Conservation (phyloP, 2,888 invertebrate genomes). For the Panzeria rudis region DNA sequence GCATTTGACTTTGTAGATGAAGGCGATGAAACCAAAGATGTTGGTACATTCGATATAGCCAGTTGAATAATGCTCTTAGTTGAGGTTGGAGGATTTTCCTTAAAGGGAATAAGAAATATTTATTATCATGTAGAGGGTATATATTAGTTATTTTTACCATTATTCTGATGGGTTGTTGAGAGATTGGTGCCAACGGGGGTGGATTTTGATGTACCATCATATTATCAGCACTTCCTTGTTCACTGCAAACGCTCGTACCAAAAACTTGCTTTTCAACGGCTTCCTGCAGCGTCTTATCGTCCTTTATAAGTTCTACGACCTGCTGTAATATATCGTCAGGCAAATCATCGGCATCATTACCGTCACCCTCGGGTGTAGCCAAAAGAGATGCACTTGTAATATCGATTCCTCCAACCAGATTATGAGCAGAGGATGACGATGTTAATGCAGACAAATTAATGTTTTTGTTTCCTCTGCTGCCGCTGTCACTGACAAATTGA, state of each 20-base stretch:
- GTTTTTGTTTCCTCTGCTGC: neutral
- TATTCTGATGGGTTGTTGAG: conserved; percentile 56
- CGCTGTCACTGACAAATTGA: neutral
- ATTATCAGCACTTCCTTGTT: conserved; percentile 57
- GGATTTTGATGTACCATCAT: conserved; percentile 57
- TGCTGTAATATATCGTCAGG: conserved; percentile 89
- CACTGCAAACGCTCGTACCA: conserved; percentile 79
- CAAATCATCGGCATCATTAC: conserved; percentile 84
- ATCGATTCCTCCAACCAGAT: conserved; percentile 78
- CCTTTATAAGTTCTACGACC: conserved; percentile 88
- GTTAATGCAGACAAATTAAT: conserved; percentile 3
- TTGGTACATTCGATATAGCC: conserved; percentile 72
- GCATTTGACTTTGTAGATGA: neutral
- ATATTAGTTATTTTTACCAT: conserved; percentile 41
- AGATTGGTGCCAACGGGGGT: conserved; percentile 67
- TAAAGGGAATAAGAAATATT: conserved; percentile 14
- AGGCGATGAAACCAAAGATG: conserved; percentile 18
- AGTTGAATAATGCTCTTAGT: conserved; percentile 75
- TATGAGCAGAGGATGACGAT: conserved; percentile 55
- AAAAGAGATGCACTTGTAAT: conserved; percentile 79
- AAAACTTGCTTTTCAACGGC: conserved; percentile 88
- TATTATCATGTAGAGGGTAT: neutral
- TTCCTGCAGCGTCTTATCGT: conserved; percentile 89
- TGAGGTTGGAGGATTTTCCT: conserved; percentile 59
- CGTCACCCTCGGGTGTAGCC: conserved; percentile 85